phyloP scores from a whole-genome alignment of 2,797 vertebrate species.

The Choloepus didactylus region DNA sequence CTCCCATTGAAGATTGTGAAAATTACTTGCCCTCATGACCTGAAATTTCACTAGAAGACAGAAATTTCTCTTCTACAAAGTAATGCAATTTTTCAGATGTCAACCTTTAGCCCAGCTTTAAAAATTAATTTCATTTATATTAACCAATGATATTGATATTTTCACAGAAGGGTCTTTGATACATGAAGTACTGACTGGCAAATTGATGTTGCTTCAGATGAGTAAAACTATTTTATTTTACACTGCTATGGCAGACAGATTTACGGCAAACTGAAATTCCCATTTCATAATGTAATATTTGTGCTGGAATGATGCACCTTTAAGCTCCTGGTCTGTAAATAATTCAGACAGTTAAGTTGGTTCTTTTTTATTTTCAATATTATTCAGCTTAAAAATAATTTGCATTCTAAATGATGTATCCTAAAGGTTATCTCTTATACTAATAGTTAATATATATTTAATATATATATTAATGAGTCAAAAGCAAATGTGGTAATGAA shows the following conservation, averaged over 20 bases:
- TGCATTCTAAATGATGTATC: conserved; percentile 65
- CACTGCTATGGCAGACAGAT: conserved; percentile 88
- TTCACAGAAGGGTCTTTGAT: conserved; percentile 91
- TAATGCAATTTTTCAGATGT: conserved; percentile 94
- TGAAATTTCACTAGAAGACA: conserved; percentile 93
- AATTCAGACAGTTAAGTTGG: conserved; percentile 83
- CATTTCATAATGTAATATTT: conserved; percentile 90
- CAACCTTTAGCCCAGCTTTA: conserved; percentile 93
- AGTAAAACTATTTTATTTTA: conserved; percentile 89
- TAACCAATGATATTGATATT: conserved; percentile 93
- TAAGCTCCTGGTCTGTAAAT: conserved; percentile 87
- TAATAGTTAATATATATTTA: not conserved
- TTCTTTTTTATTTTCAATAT: conserved; percentile 82
- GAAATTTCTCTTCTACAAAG: conserved; percentile 94
- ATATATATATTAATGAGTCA: conserved; percentile 62
- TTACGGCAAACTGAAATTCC: conserved; percentile 89
- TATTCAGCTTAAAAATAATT: conserved; percentile 78
- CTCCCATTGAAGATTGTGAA: conserved; percentile 93
- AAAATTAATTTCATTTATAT: conserved; percentile 95
- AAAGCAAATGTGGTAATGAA: conserved; percentile 51
- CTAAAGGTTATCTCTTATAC: conserved; percentile 64
- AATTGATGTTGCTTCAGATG: conserved; percentile 89
- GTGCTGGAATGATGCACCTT: conserved; percentile 86
- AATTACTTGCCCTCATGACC: conserved; percentile 95
- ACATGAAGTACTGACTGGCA: conserved; percentile 90